A percentile compares a stretch with the other conserved stretches of the same genome.
phyloP scores from a whole-genome alignment of 2,113 vertebrate species.

The Pelecanoides urinatrix region DNA sequence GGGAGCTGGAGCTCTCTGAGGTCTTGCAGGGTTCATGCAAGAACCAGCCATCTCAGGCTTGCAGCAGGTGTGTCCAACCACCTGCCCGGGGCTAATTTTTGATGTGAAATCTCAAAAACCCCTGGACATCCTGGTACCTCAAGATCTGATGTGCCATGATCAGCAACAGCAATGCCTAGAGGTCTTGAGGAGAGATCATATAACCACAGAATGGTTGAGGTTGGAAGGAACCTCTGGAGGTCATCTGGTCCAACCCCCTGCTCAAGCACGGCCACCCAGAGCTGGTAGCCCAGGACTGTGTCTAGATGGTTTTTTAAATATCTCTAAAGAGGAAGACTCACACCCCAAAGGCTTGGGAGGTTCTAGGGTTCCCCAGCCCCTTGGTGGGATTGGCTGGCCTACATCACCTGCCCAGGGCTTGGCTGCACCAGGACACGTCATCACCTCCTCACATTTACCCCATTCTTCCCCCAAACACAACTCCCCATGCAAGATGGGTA shows the following conservation, averaged over 20 bases:
- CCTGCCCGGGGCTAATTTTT: not conserved
- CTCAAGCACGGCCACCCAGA: not conserved
- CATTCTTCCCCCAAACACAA: not conserved
- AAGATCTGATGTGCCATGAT: not conserved
- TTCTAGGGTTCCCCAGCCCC: not conserved
- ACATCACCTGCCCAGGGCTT: not conserved
- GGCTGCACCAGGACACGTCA: not conserved
- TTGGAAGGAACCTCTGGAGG: not conserved
- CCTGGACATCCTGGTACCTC: not conserved
- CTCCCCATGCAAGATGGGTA: fast-evolving
- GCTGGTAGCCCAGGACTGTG: not conserved
- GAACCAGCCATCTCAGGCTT: not conserved
- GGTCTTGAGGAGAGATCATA: not conserved
- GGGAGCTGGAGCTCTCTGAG: not conserved
- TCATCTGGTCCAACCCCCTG: not conserved
- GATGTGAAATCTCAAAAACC: not conserved
- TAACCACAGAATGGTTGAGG: not conserved
- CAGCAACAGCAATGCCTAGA: not conserved
- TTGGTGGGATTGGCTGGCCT: not conserved
- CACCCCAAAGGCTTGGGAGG: not conserved
- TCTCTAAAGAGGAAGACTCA: not conserved
- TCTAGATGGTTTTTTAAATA: not conserved
- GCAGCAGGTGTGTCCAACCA: not conserved
- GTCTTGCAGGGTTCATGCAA: not conserved
- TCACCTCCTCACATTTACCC: not conserved